phyloP scores from a whole-genome alignment of 2,113 vertebrate genomes.

The Pogonocichla stellata region DNA sequence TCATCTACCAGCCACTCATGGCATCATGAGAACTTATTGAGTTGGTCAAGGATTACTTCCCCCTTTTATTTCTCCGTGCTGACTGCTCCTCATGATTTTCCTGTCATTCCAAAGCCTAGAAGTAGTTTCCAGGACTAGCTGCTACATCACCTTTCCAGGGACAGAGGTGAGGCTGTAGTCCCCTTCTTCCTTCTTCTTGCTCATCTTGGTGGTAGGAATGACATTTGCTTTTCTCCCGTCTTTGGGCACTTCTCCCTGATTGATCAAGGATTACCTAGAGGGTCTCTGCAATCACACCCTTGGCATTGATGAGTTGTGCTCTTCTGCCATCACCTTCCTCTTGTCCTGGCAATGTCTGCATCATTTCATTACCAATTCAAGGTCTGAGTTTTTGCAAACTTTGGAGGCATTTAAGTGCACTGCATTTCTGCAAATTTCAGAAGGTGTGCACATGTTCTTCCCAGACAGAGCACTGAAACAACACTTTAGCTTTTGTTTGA shows the following conservation, averaged over 20 bases:
- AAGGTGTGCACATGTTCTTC: not conserved
- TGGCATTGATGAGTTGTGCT: not conserved
- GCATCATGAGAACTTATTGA: not conserved
- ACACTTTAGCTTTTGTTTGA: not conserved
- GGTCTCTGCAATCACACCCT: not conserved
- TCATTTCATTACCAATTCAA: not conserved
- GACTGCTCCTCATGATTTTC: not conserved
- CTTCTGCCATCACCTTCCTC: not conserved
- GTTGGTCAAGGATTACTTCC: not conserved
- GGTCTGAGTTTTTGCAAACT: not conserved
- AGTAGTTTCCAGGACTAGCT: not conserved
- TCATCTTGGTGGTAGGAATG: not conserved
- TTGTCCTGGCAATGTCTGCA: not conserved
- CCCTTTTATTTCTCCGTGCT: not conserved
- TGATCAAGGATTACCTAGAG: not conserved
- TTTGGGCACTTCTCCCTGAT: not conserved
- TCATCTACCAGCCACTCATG: not conserved
- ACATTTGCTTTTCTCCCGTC: not conserved
- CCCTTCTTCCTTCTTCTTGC: not conserved
- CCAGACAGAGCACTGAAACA: not conserved
- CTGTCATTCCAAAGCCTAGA: not conserved
- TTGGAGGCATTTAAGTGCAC: not conserved
- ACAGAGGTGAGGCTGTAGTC: not conserved
- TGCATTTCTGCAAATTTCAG: not conserved
- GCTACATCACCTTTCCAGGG: not conserved